Conservation (phyloP, 2,888 invertebrate genomes). For the Leptopilina drosophilae region DNA sequence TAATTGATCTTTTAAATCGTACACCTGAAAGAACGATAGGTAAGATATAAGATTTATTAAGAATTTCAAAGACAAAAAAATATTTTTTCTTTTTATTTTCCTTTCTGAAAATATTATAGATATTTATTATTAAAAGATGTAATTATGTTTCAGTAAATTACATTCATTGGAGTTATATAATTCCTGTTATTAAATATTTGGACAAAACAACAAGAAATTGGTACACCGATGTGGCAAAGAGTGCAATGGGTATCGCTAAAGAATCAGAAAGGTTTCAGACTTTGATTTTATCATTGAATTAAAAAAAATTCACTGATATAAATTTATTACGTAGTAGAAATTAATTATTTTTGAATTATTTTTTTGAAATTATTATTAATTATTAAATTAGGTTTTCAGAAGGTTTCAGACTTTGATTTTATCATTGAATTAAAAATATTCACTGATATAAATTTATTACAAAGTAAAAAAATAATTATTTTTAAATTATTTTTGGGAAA, state of each 20-base stretch:
- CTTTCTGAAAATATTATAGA: neutral
- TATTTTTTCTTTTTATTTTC: too few relatives aligned
- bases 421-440: neutral
- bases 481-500: too few relatives aligned
- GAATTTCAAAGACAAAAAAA: too few relatives aligned
- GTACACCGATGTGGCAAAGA: neutral
- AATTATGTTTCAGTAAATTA: constrained; percentile 13
- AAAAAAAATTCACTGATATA: too few relatives aligned
- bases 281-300: neutral
- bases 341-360: too few relatives aligned
- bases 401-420: neutral
- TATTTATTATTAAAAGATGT: neutral
- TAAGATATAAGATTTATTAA: neutral
- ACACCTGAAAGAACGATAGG: constrained; percentile 45
- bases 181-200: constrained; percentile 17
- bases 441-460: too few relatives aligned
- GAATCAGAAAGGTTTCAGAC: constrained; percentile 13
- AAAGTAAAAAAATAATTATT: too few relatives aligned
- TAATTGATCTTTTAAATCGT: constrained; percentile 46
- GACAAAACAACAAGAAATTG: constrained; percentile 1
- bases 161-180: constrained; percentile 27
- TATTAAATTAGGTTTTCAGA: neutral
- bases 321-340: too few relatives aligned
- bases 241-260: neutral
- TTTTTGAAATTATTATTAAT: too few relatives aligned